Evolutionary conservation across 2,888 invertebrate genomes (phyloP).

Genomic region (Ophraella communa): DNA sequence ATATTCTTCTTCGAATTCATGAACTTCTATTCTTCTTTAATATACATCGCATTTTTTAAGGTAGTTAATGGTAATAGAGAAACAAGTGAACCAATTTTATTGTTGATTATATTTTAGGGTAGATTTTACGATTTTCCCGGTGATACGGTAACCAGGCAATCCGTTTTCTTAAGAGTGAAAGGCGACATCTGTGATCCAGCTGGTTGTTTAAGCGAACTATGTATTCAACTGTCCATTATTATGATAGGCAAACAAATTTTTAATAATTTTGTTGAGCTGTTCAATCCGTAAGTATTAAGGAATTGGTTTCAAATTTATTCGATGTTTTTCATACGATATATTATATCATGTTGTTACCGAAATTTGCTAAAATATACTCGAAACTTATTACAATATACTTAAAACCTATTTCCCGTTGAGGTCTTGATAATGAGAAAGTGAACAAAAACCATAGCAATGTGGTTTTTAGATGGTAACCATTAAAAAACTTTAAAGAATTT

Average conservation of each 20-base stretch:
- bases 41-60: constrained; percentile 99
- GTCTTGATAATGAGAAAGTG: no score
- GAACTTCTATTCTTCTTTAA: constrained; percentile 97
- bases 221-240: constrained; percentile 92
- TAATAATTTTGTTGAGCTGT: constrained; percentile 90
- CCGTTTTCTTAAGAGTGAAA: constrained; percentile 79
- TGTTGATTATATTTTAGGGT: constrained; percentile 64
- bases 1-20: constrained; percentile 98
- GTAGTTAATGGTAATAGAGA: constrained; percentile 58
- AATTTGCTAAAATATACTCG: no score
- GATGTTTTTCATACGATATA: not conserved
- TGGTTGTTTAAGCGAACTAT: constrained; percentile 90
- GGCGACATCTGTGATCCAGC: constrained; percentile 90
- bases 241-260: constrained; percentile 95
- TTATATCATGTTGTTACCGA: not conserved
- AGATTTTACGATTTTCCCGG: constrained; percentile 90
- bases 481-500: no score
- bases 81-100: not conserved
- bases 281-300: constrained; percentile 75
- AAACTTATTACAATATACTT: no score
- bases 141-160: constrained; percentile 75
- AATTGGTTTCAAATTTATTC: not conserved
- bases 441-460: no score
- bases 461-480: no score
- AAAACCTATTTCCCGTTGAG: no score